A percentile compares a stretch with the other conserved stretches of the same genome.
Conservation (phyloP, 1,140 invertebrate genomes). For the Rhagoletis pomonella region DNA sequence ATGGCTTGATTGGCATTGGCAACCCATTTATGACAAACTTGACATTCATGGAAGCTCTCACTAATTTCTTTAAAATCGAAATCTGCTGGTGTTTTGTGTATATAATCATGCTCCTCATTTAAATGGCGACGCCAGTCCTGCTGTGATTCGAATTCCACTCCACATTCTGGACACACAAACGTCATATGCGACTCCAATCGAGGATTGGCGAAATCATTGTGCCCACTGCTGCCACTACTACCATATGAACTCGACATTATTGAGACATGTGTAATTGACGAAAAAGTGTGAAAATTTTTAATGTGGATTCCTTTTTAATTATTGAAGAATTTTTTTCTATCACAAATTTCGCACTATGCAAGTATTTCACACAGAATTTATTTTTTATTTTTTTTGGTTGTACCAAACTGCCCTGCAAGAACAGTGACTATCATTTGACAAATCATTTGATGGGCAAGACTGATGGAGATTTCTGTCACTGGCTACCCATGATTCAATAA, state of each 20-base stretch:
- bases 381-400: too few species aligned
- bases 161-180: constrained; percentile 70
- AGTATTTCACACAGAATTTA: too few species aligned
- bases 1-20: constrained; percentile 69
- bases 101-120: constrained; percentile 65
- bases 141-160: constrained; percentile 67
- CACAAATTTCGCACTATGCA: too few species aligned
- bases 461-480: too few species aligned
- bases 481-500: too few species aligned
- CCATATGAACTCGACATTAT: neutral
- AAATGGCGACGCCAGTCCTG: constrained; percentile 69
- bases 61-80: constrained; percentile 70
- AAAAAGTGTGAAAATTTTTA: neutral
- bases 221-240: neutral
- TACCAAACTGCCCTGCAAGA: too few species aligned
- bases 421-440: too few species aligned
- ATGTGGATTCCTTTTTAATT: neutral
- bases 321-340: too few species aligned
- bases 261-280: neutral
- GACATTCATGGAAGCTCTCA: constrained; percentile 68
- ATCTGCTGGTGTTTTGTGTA: constrained; percentile 64
- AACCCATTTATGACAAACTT: constrained; percentile 68
- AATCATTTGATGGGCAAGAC: too few species aligned
- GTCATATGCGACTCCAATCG: constrained; percentile 68
- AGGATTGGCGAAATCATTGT: constrained; percentile 58